A percentile compares a stretch with the other conserved stretches of the same genome.
Conservation (phyloP, 2,797 vertebrate genomes). For the Antennarius maculatus region DNA sequence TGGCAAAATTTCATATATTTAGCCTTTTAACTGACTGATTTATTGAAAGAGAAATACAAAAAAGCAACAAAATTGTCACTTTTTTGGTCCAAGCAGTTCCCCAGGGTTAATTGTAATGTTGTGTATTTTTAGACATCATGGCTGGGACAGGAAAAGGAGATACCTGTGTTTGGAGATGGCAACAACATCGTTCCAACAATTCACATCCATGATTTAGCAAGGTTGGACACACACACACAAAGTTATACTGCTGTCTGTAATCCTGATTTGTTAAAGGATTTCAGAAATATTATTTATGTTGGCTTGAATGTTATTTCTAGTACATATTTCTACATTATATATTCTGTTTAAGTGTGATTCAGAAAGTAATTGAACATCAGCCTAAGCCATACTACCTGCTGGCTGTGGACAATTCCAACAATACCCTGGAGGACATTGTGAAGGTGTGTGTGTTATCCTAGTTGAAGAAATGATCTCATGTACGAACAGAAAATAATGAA, state of each 20-base stretch:
- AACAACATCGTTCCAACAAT: constrained; percentile 88
- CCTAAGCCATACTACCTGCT: constrained; percentile 86
- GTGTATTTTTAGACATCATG: constrained; percentile 81
- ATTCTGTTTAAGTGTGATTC: constrained; percentile 80
- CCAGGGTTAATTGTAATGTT: neutral
- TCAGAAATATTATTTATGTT: neutral
- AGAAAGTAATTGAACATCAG: constrained; percentile 85
- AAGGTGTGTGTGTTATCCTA: constrained; percentile 76
- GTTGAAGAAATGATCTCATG: neutral
- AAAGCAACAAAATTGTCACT: too few relatives aligned
- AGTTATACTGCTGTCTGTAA: too few relatives aligned
- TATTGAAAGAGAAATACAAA: too few relatives aligned
- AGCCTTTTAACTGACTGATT: too few relatives aligned
- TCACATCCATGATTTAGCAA: constrained; percentile 89
- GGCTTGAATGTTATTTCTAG: neutral
- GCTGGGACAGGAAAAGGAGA: constrained; percentile 79
- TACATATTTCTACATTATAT: neutral
- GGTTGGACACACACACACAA: constrained; percentile 68
- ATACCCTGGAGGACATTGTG: constrained; percentile 84
- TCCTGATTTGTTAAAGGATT: neutral
- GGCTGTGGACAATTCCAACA: constrained; percentile 86
- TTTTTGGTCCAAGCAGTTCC: too few relatives aligned
- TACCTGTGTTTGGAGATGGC: constrained; percentile 90
- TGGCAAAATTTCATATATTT: too few relatives aligned
- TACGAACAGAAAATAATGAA: neutral